Base-by-base conservation (phyloP, 2,888 invertebrate species). In the Cactoblastis cactorum region DNA sequence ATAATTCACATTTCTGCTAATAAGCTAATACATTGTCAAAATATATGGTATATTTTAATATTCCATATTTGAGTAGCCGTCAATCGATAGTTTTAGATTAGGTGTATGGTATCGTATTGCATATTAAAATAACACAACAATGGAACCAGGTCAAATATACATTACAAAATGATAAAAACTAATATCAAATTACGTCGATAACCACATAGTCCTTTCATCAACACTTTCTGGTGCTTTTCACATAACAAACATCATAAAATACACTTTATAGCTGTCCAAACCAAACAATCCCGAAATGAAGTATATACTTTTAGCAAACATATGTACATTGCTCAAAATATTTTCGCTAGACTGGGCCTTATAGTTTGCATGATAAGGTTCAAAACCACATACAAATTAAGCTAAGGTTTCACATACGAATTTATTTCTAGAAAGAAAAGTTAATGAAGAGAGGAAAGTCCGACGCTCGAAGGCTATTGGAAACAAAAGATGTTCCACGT, bases 361-460 rank as follows among this genome's bases (percentile, higher is more conserved):
- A 56, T 46, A 12, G 0, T 9, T 41, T 43, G 28, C 19, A 46
- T 22, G 34, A 55, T 61, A 65, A 55, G 61, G 57, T 53, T 28
- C 57, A 50, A 57, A 59, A 56, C 58, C 47, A 47, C 15, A 22
- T 50, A 18, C 15, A 52, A 53, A 55, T 53, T 50, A 63, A 59
- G 56, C 51, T 63, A 62, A 68, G 61, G 57, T 62, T 62, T 61
- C 67, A 65, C 67, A 65, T 60, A 68, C 68, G 63, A 64, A 65
- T 70, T 70, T 71, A 71, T 66, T 65, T 68, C 9, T 59, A 58
- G 62, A 62, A 60, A 66, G 65, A 64, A 68, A 77, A 79, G 69
- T 73, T 75, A 80, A 82, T 77, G 72, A 80, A 76, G 73, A 66
- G 69, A 70, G 67, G 62, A 72, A 74, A 76, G 67, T 64, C 67